Evolutionary conservation across 2,888 invertebrate species (phyloP), one percentile per base, ranked within the genome.

Genomic region (Chydorus sphaericus): DNA sequence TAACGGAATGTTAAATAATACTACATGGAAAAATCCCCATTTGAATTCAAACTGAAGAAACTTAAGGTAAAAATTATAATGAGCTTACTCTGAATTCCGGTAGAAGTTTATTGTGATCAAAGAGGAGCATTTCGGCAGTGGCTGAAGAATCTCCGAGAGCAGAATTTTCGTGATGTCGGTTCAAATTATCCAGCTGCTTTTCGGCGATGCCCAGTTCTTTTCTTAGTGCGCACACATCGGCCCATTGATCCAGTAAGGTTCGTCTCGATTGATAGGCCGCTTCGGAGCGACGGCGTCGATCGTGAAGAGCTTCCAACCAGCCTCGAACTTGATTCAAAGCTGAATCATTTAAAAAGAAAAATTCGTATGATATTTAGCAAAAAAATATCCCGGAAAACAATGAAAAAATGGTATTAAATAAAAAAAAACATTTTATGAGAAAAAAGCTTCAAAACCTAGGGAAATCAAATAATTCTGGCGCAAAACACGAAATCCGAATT

Each of bases 281-380:
- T 28, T 55, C 52, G n/a, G 49, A 71, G 70, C 71, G 72, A 64
- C 82, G 79, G 59, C 88, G 73, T 62, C 81, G 77, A 66, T 85
- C 81, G 65, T 88, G 87, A 54, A 88, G 71, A 55, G 78, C 76
- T 65, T 85, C 85, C 64, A 85, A 68, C 82, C 83, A 83, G 61
- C 76, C 76, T 68, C 84, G 83, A 20, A 85, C 83, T 71, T 81
- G 81, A 57, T 78, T 74, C 56, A 82, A 73, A 56, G 80, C 81
- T 80, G 63, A 48, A 70, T n/a, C 8, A 23, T 26, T 49, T 28
- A 23, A 7, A 28, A 10, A 16, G 10, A 26, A 26, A 49, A 4
- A 50, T 50, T 50, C 10, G 3, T 2, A 11, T 50, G 14, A 20
- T 20, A 16, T 48, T 16, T 14, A 20, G 16, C n/a, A 14, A 48